Base-by-base conservation (phyloP, 2,113 vertebrate species). In the Serilophus lunatus region DNA sequence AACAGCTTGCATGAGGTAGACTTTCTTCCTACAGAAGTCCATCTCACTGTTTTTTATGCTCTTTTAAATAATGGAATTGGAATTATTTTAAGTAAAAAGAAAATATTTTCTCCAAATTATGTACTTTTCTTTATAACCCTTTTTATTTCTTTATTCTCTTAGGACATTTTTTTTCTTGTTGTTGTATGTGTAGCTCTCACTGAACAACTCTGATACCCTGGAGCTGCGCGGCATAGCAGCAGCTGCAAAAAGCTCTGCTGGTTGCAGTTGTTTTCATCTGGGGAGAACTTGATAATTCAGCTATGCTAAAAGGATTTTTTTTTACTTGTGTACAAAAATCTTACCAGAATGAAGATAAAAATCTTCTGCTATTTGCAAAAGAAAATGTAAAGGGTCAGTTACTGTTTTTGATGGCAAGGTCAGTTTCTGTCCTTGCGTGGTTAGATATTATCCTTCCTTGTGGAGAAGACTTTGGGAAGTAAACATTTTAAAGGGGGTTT, bases 181-280 rank as follows among this genome's bases (percentile, higher is more conserved):
- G 12, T 54, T 86, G 33, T 31, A 45, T 68, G 13, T 78, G 33
- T 83, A 49, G 29, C 51, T 90, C 19, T 84, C 24, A 28, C 44
- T 89, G 29, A 53, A 24, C 24, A 65, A 17, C 50, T 93, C 75
- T 56, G 53, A 54, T 33, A 47, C 38, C 12, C 45, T 35, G 44
- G 44, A 80, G 56, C 75, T 86, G 50, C 44, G 35, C 0, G 0
- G 66, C 35, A 51, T 0, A 0, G n/a, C 57, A 83, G 31, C 2
- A 10, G 24, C 76, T 94, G 54, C 49, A 44, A 26, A 82, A 74
- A 74, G 36, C 47, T 92, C 47, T 96, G 33, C 53, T 82, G 18
- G 18, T 77, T 93, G 74, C 80, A 63, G 47, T 89, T 88, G 50
- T 90, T 94, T 97, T 76, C 19, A 26, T 93, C 94, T 95, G 69